Evolutionary conservation across 2,888 invertebrate genomes (phyloP).

Genomic region (Caenorhabditis doughertyi): DNA sequence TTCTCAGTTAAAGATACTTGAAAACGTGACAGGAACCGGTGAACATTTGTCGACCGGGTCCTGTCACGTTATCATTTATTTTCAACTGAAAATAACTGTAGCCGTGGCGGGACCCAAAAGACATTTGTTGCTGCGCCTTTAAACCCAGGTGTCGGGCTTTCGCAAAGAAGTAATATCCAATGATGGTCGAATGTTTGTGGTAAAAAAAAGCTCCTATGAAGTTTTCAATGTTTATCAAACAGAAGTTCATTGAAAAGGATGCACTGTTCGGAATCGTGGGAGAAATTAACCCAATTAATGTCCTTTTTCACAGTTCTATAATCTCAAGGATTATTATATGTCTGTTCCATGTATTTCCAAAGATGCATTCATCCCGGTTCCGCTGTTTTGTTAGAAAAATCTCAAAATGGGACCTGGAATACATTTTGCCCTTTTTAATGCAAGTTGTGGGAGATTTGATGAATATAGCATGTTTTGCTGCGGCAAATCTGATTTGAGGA

Average conservation of each 20-base stretch:
- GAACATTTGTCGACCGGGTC: too few species aligned
- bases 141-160: background rate
- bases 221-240: slow-evolving; percentile 1
- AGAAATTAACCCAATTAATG: background rate
- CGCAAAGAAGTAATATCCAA: slow-evolving; percentile 15
- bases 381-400: too few species aligned
- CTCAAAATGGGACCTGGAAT: slow-evolving; percentile 11
- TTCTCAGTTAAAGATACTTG: too few species aligned
- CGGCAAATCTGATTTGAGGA: slow-evolving; percentile 37
- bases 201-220: slow-evolving; percentile 13
- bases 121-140: too few species aligned
- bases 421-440: slow-evolving; percentile 22
- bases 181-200: slow-evolving; percentile 26
- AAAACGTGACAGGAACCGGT: too few species aligned
- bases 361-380: background rate
- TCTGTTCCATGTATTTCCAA: too few species aligned
- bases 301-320: slow-evolving; percentile 13
- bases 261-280: slow-evolving; percentile 20
- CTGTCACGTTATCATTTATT: too few species aligned
- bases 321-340: too few species aligned
- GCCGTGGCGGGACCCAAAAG: too few species aligned
- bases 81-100: too few species aligned
- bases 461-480: slow-evolving; percentile 35
- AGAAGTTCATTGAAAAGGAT: slow-evolving; percentile 23
- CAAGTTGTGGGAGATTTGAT: slow-evolving; percentile 31